Conservation (phyloP, 1,140 invertebrate genomes). For the Apis florea region DNA sequence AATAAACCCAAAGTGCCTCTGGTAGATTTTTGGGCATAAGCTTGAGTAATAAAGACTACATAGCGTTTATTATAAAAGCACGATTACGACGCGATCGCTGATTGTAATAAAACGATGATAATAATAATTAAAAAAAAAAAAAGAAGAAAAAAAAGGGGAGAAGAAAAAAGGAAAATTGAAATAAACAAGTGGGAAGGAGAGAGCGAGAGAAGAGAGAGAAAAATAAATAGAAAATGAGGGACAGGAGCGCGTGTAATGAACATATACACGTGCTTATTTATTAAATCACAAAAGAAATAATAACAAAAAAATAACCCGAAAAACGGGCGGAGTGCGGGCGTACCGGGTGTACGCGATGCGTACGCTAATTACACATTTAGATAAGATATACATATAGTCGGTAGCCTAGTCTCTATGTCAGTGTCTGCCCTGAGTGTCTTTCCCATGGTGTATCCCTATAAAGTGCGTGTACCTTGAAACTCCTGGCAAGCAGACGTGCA, state of each 20-base stretch:
- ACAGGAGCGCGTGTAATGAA: constrained; percentile 41
- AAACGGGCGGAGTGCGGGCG: constrained; percentile 63
- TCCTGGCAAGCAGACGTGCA: constrained; percentile 58
- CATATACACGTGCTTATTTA: constrained; percentile 30
- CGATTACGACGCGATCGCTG: constrained; percentile 62
- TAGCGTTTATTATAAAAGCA: constrained; percentile 69
- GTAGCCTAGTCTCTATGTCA: constrained; percentile 78
- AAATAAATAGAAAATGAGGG: constrained; percentile 4
- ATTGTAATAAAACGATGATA: constrained; percentile 58
- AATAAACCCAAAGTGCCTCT: constrained; percentile 81
- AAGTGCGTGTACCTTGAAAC: constrained; percentile 65
- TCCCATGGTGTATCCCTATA: constrained; percentile 71
- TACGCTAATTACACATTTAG: constrained; percentile 66
- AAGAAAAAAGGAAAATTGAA: background rate
- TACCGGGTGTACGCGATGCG: constrained; percentile 70
- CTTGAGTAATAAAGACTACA: constrained; percentile 77
- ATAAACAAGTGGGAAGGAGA: constrained; percentile 17
- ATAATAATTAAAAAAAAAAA: constrained; percentile 41
- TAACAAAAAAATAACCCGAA: constrained; percentile 45
- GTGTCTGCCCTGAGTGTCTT: constrained; percentile 78
- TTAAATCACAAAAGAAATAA: constrained; percentile 35
- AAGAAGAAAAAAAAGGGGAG: constrained; percentile 12
- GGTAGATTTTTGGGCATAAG: constrained; percentile 81
- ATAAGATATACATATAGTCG: constrained; percentile 75
- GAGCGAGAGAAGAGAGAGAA: constrained; percentile 11